phyloP scores from a whole-genome alignment of 2,888 invertebrate genomes.

The Drosophila multiciliata region DNA sequence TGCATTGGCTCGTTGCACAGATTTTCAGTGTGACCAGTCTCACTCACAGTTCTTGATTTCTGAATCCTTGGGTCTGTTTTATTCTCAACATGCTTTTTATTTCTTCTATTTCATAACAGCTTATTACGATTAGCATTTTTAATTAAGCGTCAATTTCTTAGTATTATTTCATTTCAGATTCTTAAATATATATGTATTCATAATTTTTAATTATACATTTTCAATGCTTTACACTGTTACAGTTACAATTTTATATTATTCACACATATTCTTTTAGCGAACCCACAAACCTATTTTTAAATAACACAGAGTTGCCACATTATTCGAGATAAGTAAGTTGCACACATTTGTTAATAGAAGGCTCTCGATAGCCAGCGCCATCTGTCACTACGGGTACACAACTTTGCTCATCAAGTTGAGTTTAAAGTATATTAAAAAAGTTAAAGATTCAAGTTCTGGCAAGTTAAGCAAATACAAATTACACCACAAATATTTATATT shows the following conservation, averaged over 20 bases:
- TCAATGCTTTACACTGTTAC: neutral
- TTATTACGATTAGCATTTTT: neutral
- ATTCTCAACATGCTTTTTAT: neutral
- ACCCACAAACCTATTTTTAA: neutral
- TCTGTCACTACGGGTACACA: neutral
- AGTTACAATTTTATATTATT: neutral
- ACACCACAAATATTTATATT: neutral
- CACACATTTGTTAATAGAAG: slow-evolving; percentile 5
- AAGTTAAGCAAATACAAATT: neutral
- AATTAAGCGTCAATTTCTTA: neutral
- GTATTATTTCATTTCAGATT: too few relatives aligned
- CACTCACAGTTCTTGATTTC: neutral
- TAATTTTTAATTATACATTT: neutral
- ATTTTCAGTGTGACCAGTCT: neutral
- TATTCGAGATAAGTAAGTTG: neutral
- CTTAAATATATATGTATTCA: neutral
- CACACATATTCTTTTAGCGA: neutral
- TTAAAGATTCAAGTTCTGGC: neutral
- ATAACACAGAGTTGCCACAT: slow-evolving; percentile 1
- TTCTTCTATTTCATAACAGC: neutral
- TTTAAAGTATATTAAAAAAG: neutral
- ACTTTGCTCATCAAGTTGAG: neutral
- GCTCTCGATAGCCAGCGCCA: neutral
- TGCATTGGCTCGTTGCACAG: neutral
- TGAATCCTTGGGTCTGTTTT: neutral